phyloP scores from a whole-genome alignment of 2,113 vertebrate genomes.

The Pundamilia nyererei region DNA sequence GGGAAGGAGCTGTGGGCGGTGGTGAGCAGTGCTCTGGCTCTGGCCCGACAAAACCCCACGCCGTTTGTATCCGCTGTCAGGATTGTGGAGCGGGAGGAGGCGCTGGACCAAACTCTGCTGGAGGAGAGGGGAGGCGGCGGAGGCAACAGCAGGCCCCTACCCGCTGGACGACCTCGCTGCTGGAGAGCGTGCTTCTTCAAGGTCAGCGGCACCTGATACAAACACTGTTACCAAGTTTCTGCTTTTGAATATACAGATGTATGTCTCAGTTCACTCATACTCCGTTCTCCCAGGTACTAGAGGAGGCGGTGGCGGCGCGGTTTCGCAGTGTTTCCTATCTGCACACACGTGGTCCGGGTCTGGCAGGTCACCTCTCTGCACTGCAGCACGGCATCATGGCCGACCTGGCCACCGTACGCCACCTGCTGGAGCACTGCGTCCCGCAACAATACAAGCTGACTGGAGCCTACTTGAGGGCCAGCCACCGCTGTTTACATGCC shows the following conservation, averaged over 20 bases:
- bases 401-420: conserved; percentile 80
- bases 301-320: conserved; percentile 65
- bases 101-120: conserved; percentile 69
- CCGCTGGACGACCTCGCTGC: conserved; percentile 79
- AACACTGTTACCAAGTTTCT: neutral
- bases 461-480: conserved; percentile 74
- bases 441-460: conserved; percentile 84
- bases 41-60: conserved; percentile 83
- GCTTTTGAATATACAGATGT: neutral
- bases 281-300: conserved; percentile 59
- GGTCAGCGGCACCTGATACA: conserved; percentile 28
- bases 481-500: conserved; percentile 75
- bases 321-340: conserved; percentile 72
- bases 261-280: neutral
- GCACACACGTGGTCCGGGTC: conserved; percentile 70
- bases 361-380: conserved; percentile 79
- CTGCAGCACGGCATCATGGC: conserved; percentile 81
- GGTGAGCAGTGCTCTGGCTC: conserved; percentile 70
- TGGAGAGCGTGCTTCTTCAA: conserved; percentile 84
- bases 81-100: conserved; percentile 89
- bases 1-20: conserved; percentile 80
- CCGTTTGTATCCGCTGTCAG: conserved; percentile 87
- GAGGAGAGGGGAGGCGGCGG: conserved; percentile 48
- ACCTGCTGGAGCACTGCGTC: conserved; percentile 88
- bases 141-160: conserved; percentile 57